A percentile compares a stretch with the other conserved stretches of the same genome.
phyloP scores from a whole-genome alignment of 1,140 invertebrate genomes.

The Drosophila nebulosa region DNA sequence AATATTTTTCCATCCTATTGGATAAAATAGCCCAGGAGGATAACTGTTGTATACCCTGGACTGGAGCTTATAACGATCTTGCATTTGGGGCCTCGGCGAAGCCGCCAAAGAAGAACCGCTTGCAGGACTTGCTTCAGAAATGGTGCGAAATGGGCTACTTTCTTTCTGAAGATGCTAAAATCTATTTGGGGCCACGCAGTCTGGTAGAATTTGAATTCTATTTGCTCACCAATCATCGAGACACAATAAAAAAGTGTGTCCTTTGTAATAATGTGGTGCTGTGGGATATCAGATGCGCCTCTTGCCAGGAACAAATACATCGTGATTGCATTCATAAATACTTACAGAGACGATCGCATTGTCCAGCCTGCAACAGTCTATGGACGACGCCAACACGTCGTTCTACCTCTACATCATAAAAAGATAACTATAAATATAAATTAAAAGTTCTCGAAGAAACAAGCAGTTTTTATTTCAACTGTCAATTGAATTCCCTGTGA shows the following conservation, averaged over 20 bases:
- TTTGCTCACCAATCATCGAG: slow-evolving; percentile 39
- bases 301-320: slow-evolving; percentile 48
- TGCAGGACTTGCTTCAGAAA: slow-evolving; percentile 40
- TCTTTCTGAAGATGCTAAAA: slow-evolving; percentile 10
- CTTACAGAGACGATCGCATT: slow-evolving; percentile 51
- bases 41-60: slow-evolving; percentile 46
- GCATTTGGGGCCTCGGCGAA: slow-evolving; percentile 9
- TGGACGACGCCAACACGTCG: slow-evolving; percentile 44
- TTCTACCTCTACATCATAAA: neutral
- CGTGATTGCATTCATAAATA: slow-evolving; percentile 59
- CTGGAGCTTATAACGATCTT: slow-evolving; percentile 39
- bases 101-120: slow-evolving; percentile 37
- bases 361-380: slow-evolving; percentile 40
- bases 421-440: neutral
- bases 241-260: slow-evolving; percentile 45
- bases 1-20: slow-evolving; percentile 52
- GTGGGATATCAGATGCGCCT: slow-evolving; percentile 54
- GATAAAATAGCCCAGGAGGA: slow-evolving; percentile 44
- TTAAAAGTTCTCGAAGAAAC: neutral
- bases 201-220: slow-evolving; percentile 56
- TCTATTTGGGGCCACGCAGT: slow-evolving; percentile 58
- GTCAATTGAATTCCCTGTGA: neutral
- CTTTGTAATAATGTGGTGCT: slow-evolving; percentile 60
- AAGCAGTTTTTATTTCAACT: neutral
- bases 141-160: slow-evolving; percentile 63